Evolutionary conservation across 2,113 vertebrate genomes (phyloP).

Genomic region (Antennarius striatus): DNA sequence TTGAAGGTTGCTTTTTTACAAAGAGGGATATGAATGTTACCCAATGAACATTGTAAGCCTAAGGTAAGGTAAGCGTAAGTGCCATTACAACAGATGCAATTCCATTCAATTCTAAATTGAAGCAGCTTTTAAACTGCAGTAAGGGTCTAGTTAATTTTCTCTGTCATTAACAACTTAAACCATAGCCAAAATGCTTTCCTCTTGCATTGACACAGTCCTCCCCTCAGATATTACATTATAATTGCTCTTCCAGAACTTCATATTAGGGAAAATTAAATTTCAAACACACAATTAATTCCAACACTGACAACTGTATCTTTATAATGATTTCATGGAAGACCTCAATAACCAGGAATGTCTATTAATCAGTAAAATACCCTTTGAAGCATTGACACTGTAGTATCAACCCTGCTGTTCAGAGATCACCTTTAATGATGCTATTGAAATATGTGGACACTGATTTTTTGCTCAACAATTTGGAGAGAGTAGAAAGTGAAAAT

Average conservation of each 20-base stretch:
- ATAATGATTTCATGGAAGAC: constrained; percentile 44
- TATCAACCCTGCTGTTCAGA: constrained; percentile 47
- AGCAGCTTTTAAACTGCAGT: constrained; percentile 27
- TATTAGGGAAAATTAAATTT: constrained; percentile 55
- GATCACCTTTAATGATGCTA: constrained; percentile 60
- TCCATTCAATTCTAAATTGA: too few relatives aligned
- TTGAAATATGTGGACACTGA: constrained; percentile 50
- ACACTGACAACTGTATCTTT: constrained; percentile 43
- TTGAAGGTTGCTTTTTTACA: too few relatives aligned
- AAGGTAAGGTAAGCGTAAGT: too few relatives aligned
- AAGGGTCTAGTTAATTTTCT: not conserved
- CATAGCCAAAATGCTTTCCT: constrained; percentile 36
- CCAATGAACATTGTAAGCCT: too few relatives aligned
- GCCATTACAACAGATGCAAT: too few relatives aligned
- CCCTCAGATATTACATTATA: constrained; percentile 19
- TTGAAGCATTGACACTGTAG: constrained; percentile 49
- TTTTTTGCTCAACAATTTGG: constrained; percentile 42
- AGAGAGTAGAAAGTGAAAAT: not conserved
- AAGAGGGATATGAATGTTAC: too few relatives aligned
- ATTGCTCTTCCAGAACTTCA: constrained; percentile 43
- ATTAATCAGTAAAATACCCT: constrained; percentile 40
- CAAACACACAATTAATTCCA: constrained; percentile 49
- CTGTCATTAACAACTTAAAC: too few relatives aligned
- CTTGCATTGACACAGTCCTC: constrained; percentile 14
- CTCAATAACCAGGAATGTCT: constrained; percentile 39